A percentile compares a stretch with the other conserved stretches of the same genome.
Evolutionary conservation across 2,113 vertebrate genomes (phyloP).

Genomic region (Zosterops hypoxanthus): DNA sequence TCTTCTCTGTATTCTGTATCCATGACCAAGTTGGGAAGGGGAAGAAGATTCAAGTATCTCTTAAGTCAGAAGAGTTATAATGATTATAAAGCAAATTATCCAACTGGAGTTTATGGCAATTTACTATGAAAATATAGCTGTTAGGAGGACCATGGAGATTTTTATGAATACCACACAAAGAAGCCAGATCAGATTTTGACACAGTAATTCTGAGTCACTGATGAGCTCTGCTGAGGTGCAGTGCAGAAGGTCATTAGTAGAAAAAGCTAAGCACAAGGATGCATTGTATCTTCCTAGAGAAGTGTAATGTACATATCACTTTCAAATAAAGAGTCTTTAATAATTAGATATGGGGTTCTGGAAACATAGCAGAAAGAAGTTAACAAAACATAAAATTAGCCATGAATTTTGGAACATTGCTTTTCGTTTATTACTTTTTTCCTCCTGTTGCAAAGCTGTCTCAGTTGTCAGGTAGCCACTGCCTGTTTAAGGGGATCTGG

Average conservation of each 20-base stretch:
- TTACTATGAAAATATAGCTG: background rate
- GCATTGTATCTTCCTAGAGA: background rate
- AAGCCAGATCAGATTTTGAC: background rate
- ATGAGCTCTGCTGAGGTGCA: background rate
- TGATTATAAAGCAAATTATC: background rate
- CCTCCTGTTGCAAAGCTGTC: background rate
- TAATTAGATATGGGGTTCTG: background rate
- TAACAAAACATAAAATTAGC: background rate
- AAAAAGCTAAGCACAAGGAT: background rate
- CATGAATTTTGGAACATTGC: background rate
- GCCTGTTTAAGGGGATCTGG: background rate
- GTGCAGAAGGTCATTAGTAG: background rate
- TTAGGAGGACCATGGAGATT: background rate
- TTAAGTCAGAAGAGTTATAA: background rate
- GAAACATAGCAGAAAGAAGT: background rate
- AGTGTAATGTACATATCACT: background rate
- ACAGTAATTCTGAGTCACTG: background rate
- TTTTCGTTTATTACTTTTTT: background rate
- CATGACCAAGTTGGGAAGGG: background rate
- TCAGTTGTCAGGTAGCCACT: background rate
- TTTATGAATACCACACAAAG: background rate
- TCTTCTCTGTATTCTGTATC: background rate
- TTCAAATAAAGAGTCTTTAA: background rate
- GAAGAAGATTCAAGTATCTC: background rate
- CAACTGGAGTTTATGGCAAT: background rate